Base-by-base conservation (phyloP, 2,888 invertebrate species). In the Cynaeus angustus region DNA sequence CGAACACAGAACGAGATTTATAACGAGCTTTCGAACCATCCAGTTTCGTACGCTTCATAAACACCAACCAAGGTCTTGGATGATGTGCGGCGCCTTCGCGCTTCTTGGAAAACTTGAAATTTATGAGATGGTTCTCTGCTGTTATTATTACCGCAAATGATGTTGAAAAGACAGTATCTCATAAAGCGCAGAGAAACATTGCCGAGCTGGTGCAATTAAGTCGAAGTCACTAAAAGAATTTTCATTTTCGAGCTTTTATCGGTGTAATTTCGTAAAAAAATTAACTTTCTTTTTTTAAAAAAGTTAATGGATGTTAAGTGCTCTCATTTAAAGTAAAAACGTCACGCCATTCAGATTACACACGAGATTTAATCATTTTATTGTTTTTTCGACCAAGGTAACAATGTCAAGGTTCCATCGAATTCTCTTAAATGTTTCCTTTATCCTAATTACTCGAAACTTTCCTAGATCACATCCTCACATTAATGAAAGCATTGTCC, bases 71-170 rank as follows among this genome's bases (percentile, higher is more conserved):
- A 37, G 12, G 58, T 38, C 26, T 46, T 41, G 12, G 30, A 14
- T 13, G 37, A 21, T 55, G 21, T 55, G 43, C 16, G 43, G 58
- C 58, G 58, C 43, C 58, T 43, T 9, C 28, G 48, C 10, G 43
- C 21, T 58, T 58, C 58, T 58, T 21, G 43, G 58, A 58, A 58
- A 41, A 43, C 58, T 58, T 55, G 30, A 33, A 28, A 33, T 28
- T 52, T 53, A 33, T 38, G 13, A 16, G 12, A 53, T 16, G 16
- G 37, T 37, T 10, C 53, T 48, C 14, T 10, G 13, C 7, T 53
- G 14, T 53, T 53, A 33, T 53, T 50, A 50, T 50, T 50, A 50
- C 28, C 48, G 48, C 48, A 50, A 50, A 50, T 50, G 28, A 50
- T 50, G n/a, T 21, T 50, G 28, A 28, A 50, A 50, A 28, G 10